These are phyloP conservation scores for Leucopsar rothschildi DNA, from an alignment of 2,113 vertebrate species.

Conservation along the genomic window DNA sequence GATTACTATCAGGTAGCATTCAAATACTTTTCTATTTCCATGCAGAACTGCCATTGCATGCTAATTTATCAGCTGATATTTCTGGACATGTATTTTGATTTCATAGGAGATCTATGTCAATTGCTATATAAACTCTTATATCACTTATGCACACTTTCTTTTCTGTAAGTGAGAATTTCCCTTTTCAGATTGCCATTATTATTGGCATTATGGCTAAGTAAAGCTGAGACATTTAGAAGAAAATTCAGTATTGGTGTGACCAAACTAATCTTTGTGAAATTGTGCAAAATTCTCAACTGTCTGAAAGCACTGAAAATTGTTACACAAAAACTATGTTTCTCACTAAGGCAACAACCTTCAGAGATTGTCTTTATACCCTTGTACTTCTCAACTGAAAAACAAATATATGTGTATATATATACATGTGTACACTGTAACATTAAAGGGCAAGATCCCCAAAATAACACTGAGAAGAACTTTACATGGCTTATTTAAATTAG, in stretches of 20 bases:
- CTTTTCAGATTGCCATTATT: background rate
- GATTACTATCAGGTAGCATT: background rate
- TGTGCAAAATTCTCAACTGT: background rate
- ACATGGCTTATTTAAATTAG: background rate
- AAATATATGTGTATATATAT: background rate
- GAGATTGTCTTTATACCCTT: background rate
- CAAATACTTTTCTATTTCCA: background rate
- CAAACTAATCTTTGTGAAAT: background rate
- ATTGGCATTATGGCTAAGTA: background rate
- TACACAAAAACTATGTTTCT: background rate
- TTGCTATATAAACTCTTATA: background rate
- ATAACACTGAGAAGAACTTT: background rate
- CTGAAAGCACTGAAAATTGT: background rate
- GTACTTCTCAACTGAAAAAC: background rate
- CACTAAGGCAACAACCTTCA: background rate
- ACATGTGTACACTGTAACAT: background rate
- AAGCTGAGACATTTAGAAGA: background rate
- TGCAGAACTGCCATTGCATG: background rate
- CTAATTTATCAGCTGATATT: background rate
- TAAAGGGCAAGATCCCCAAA: background rate
- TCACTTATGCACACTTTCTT: background rate
- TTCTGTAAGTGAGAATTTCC: background rate
- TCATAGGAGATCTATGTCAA: background rate
- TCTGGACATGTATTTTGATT: background rate
- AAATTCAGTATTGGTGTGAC: background rate